Base-by-base conservation (phyloP, 2,113 vertebrate species). In the Pluvianellus socialis region DNA sequence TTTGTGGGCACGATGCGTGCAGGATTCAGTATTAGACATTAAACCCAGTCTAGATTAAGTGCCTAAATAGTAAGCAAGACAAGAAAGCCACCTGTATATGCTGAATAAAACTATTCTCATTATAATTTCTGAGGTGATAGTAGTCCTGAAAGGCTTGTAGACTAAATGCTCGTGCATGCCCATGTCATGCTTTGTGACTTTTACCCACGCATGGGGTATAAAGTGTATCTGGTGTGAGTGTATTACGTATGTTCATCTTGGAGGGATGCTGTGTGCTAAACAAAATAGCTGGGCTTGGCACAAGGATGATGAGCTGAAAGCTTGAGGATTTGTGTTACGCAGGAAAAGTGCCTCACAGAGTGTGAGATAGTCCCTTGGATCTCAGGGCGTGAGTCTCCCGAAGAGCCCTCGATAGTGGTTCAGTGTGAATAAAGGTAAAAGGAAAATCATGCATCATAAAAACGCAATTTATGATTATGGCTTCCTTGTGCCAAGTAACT, bases 171-270 rank as follows among this genome's bases (percentile, higher is more conserved):
- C 1, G 1, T 24, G 52, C 22, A 8, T 7, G 12, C 24, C 33
- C 5, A 3, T 42, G 44, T 61, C 33, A 49, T 77, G 59, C 42
- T 77, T 65, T 77, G 33, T 59, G 75, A 20, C 35, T 89, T 56
- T 14, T 58, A 55, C 9, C 47, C 38, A 4, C 1, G 12, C 8
- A 4, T 26, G 11, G 32, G 20, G 3, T 62, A 56, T 79, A 23
- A 77, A 62, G 47, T 5, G 1, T 42, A 30, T 74, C 32, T 67
- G 50, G 21, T 56, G 4, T 28, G 10, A 77, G 42, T 1, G 1
- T 40, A 3, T 45, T 65, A 17, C 1, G 1, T 23, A 6, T 0
- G 0, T 22, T 66, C 27, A 0, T 61, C 66, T 24, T 38, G 10
- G 68, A 67, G 79, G 49, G 38, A 7, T 38, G 59, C 35, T 40